Conservation (phyloP, 2,797 vertebrate genomes). For the Nothura maculosa region DNA sequence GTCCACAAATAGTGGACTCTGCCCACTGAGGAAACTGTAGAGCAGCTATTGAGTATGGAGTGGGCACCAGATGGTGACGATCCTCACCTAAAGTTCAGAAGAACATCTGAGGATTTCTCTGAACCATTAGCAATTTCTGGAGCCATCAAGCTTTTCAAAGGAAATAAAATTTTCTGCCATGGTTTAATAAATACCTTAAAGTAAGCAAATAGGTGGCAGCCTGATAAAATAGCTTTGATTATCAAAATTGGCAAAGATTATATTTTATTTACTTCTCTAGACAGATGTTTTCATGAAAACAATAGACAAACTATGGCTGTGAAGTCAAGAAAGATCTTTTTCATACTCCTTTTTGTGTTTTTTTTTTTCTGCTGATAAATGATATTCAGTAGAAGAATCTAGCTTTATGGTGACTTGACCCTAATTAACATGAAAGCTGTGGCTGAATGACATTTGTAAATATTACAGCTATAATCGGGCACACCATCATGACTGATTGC, state of each 20-base stretch:
- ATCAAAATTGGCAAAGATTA: background rate
- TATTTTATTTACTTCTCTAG: slow-evolving; percentile 9
- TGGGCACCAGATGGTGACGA: background rate
- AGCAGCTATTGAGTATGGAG: slow-evolving; percentile 29
- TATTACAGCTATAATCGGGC: background rate
- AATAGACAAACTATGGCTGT: background rate
- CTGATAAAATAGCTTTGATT: background rate
- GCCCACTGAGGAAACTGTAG: slow-evolving; percentile 35
- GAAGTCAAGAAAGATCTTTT: slow-evolving; percentile 12
- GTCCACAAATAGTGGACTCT: slow-evolving; percentile 38
- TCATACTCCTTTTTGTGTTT: background rate
- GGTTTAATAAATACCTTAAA: background rate
- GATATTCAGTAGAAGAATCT: background rate
- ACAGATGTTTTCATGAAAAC: background rate
- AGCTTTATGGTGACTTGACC: background rate
- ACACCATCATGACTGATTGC: background rate
- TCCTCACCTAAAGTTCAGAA: background rate
- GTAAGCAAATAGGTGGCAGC: background rate
- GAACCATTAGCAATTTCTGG: background rate
- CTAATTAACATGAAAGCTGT: background rate
- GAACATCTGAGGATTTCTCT: background rate
- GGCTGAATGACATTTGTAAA: background rate
- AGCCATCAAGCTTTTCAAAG: background rate
- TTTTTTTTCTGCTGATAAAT: slow-evolving; percentile 8
- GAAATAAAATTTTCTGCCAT: background rate